Evolutionary conservation across 2,797 vertebrate species (phyloP).

Genomic region (Bufotes viridis): DNA sequence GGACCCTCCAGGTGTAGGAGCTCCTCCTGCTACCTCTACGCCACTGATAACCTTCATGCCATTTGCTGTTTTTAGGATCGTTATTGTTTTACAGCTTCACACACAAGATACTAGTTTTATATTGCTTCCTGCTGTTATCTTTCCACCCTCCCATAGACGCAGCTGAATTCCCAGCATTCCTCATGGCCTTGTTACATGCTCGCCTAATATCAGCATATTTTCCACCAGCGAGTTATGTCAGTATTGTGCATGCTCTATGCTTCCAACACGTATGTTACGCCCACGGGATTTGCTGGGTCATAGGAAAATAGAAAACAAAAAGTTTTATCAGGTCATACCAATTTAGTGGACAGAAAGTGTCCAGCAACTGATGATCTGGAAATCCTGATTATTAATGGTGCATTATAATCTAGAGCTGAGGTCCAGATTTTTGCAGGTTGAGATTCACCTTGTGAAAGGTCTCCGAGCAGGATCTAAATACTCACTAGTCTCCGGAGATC

Average conservation of each 20-base stretch:
- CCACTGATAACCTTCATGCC: not conserved
- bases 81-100: not conserved
- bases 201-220: not conserved
- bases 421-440: no score
- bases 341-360: no score
- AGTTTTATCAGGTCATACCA: no score
- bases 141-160: not conserved
- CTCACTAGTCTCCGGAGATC: no score
- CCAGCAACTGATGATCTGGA: no score
- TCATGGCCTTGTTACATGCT: conserved; percentile 9
- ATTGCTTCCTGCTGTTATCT: not conserved
- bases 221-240: not conserved
- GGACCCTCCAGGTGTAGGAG: no score
- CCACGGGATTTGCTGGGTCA: not conserved
- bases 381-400: no score
- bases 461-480: no score
- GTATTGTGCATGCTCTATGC: not conserved
- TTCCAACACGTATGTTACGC: not conserved
- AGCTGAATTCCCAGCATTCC: conserved; percentile 1
- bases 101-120: not conserved
- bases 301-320: not conserved
- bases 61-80: not conserved
- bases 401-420: no score
- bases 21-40: not conserved
- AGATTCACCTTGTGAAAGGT: no score